phyloP scores from a whole-genome alignment of 2,888 invertebrate species.

The Pemphredon lugubris region DNA sequence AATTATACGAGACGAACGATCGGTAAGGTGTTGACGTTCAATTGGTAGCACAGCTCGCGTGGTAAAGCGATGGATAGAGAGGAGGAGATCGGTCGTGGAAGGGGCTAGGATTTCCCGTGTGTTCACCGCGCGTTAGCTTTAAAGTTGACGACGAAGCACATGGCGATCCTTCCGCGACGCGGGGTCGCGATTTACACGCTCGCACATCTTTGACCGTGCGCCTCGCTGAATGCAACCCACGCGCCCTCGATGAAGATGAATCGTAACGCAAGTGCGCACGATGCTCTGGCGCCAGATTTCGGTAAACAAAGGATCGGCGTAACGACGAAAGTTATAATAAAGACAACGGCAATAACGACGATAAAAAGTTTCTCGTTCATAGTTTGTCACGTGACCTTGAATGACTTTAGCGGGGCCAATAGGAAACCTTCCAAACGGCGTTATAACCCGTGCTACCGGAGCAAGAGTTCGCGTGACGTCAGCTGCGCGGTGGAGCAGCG shows the following conservation, averaged over 20 bases:
- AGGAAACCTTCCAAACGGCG: constrained; percentile 62
- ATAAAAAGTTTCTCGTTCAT: constrained; percentile 33
- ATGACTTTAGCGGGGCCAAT: constrained; percentile 66
- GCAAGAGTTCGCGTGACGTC: constrained; percentile 63
- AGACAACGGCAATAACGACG: too few relatives aligned
- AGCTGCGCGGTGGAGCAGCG: constrained; percentile 55
- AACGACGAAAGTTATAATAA: too few relatives aligned
- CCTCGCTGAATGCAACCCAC: too few relatives aligned
- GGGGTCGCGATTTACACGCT: constrained; percentile 28
- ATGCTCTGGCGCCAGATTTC: constrained; percentile 14
- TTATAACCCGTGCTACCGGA: constrained; percentile 58
- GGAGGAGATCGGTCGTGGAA: constrained; percentile 14
- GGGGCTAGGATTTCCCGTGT: constrained; percentile 52
- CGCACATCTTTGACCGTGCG: constrained; percentile 2
- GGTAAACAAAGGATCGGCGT: constrained; percentile 27
- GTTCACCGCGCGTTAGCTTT: constrained; percentile 38
- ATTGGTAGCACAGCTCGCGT: too few relatives aligned
- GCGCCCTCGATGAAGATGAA: too few relatives aligned
- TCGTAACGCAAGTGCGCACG: too few relatives aligned
- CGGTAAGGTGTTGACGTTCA: too few relatives aligned
- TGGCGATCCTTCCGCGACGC: constrained; percentile 50
- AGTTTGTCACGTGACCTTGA: constrained; percentile 62
- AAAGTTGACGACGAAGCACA: constrained; percentile 52
- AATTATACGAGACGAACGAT: too few relatives aligned
- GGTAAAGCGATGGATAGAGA: constrained; percentile 14